These are phyloP conservation scores for Lamellibrachia satsuma DNA, from an alignment of 2,888 invertebrate genomes.

Conservation along the genomic window DNA sequence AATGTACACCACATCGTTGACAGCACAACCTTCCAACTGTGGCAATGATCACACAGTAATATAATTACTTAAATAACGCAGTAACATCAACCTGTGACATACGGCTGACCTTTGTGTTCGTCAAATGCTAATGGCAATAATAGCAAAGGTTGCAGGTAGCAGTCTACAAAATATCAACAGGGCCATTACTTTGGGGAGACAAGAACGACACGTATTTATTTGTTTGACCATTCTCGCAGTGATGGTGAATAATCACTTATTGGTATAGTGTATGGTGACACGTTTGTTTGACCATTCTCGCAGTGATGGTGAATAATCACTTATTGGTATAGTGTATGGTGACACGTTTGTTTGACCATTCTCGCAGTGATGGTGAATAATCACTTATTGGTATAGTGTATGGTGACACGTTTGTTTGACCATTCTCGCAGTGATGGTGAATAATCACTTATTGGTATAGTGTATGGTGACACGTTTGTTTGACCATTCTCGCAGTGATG, in stretches of 20 bases:
- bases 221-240: background rate
- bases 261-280: background rate
- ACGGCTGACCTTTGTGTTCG: background rate
- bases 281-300: background rate
- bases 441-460: too few species aligned
- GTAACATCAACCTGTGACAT: background rate
- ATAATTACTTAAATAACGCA: background rate
- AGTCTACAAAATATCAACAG: background rate
- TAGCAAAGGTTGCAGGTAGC: background rate
- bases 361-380: background rate
- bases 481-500: background rate
- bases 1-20: too few species aligned
- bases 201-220: background rate
- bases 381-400: background rate
- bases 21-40: too few species aligned
- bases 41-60: background rate
- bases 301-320: background rate
- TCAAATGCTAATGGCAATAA: background rate
- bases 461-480: background rate
- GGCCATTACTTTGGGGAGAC: background rate
- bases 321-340: background rate
- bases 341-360: background rate
- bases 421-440: background rate
- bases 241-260: background rate
- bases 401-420: background rate